Evolutionary conservation across 2,797 vertebrate genomes (phyloP), one percentile per base, ranked within the genome.

Genomic region (Cuniculus paca): DNA sequence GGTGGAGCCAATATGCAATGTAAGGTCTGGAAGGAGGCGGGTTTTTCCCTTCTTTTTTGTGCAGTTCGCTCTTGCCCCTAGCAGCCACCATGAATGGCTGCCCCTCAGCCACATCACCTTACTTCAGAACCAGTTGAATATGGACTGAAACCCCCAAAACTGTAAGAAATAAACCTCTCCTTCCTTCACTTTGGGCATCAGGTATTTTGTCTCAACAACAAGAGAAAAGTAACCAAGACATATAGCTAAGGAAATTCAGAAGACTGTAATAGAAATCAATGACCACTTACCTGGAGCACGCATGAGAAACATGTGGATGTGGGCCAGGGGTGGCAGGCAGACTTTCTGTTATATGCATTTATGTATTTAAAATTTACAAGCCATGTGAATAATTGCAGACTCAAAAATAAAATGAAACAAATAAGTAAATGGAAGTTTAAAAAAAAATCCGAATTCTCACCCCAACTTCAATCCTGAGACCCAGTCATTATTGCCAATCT

Each of bases 351-450:
- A 2, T 14, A 60, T 78, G 36, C 17, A 84, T 58, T 75, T 90
- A 68, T 1, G 82, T 54, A 58, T n/a, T 91, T 58, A 58, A 42
- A 81, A 45, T 80, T 48, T 95, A 22, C 36, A 94, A 88, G 58
- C 68, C 50, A 36, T 83, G 31, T n/a, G 36, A 82, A 65, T 65
- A 48, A 42, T 80, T 60, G 39, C 2, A 79, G 42, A 89, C 56
- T 92, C n/a, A 87, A 58, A 94, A 95, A 54, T 80, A 42, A 70
- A 50, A 86, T 85, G 10, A 26, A 28, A 81, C 56, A 54, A 36
- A 68, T 26, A 65, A 52, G n/a, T 78, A 48, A 91, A 80, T 63
- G 81, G 36, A 85, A 74, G 22, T 42, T 77, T 19, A 42, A 45
- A 78, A 74, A 95, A 75, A 58, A 81, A 68, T 14, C 22, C 82